Evolutionary conservation across 2,113 vertebrate species (phyloP).

Genomic region (Percopsis transmontana): DNA sequence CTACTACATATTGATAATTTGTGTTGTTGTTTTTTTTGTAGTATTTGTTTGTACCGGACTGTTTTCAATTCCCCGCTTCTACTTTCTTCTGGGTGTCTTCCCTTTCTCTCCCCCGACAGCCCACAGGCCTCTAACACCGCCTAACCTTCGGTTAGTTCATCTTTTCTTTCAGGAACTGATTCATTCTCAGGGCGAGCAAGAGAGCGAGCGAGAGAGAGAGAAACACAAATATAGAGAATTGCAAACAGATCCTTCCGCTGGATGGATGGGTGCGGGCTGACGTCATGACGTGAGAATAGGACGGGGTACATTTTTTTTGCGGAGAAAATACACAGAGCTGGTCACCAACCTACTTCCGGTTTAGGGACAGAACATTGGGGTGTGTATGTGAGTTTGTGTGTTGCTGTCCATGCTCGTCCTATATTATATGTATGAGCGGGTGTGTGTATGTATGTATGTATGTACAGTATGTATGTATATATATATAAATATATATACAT

Average conservation of each 20-base stretch:
- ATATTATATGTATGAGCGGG: too few relatives aligned
- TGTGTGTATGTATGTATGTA: conserved; percentile 10
- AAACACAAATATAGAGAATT: conserved; percentile 16
- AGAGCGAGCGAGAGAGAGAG: conserved; percentile 23
- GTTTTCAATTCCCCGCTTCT: too few relatives aligned
- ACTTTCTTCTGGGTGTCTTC: neutral
- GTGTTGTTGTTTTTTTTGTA: neutral
- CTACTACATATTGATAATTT: neutral
- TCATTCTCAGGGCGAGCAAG: conserved; percentile 12
- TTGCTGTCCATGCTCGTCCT: neutral
- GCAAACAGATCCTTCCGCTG: conserved; percentile 25
- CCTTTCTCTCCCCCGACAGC: neutral
- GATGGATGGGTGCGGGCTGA: conserved; percentile 45
- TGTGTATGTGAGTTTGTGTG: conserved; percentile 12
- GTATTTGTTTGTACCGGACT: too few relatives aligned
- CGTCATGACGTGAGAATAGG: conserved; percentile 50
- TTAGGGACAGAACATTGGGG: conserved; percentile 13
- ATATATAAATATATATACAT: too few relatives aligned
- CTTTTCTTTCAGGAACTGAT: conserved; percentile 30
- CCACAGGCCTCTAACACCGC: neutral
- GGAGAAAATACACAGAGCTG: conserved; percentile 47
- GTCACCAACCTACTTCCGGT: conserved; percentile 40
- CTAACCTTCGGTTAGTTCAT: conserved; percentile 20
- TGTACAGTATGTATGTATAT: neutral
- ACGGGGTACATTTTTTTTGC: conserved; percentile 4